A percentile compares a stretch with the other conserved stretches of the same genome.
Evolutionary conservation across 2,113 vertebrate species (phyloP).

Genomic region (Cinclus cinclus): DNA sequence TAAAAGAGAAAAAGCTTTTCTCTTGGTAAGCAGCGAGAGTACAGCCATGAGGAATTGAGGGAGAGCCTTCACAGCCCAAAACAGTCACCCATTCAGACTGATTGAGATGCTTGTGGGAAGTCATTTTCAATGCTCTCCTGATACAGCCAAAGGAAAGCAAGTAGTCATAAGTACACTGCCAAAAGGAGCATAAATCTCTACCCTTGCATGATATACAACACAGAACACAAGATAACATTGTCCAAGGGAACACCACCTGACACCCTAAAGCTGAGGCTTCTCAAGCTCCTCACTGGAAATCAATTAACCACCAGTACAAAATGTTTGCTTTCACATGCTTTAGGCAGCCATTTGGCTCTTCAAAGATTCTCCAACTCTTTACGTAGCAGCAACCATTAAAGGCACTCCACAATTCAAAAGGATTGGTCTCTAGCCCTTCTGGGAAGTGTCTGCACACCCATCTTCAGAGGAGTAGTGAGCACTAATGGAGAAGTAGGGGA

Average conservation of each 20-base stretch:
- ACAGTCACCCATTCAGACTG: not conserved
- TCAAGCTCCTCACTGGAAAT: not conserved
- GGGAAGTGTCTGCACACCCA: not conserved
- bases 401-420: not conserved
- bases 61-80: not conserved
- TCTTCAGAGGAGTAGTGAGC: not conserved
- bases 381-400: not conserved
- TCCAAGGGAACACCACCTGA: not conserved
- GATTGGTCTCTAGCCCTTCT: not conserved
- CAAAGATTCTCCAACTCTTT: not conserved
- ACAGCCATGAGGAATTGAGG: not conserved
- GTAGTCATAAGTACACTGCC: not conserved
- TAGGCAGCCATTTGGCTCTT: not conserved
- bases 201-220: fast-evolving
- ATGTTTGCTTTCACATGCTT: not conserved
- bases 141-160: not conserved
- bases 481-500: not conserved
- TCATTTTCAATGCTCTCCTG: not conserved
- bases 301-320: not conserved
- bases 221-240: not conserved
- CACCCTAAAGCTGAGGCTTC: not conserved
- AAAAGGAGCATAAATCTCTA: not conserved
- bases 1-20: not conserved
- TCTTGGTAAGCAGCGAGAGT: not conserved
- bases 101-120: not conserved